A percentile compares a stretch with the other conserved stretches of the same genome.
Conservation (phyloP, 2,888 invertebrate species). For the Trisateles emortualis region DNA sequence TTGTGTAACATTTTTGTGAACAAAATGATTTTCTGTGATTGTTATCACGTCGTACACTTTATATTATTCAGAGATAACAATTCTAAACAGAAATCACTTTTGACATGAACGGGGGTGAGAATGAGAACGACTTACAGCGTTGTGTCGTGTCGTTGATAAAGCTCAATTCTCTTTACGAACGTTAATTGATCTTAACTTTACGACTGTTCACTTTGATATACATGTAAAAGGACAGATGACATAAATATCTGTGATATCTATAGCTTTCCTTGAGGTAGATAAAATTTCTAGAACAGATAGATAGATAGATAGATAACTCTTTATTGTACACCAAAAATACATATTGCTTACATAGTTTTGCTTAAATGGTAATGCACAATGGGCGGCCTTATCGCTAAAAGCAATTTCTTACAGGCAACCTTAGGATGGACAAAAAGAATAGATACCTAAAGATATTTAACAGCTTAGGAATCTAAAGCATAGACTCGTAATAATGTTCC, state of each 20-base stretch:
- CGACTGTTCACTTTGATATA: conserved; percentile 9
- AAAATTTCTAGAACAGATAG: conserved; percentile 25
- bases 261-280: conserved; percentile 10
- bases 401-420: too few relatives aligned
- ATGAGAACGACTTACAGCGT: neutral
- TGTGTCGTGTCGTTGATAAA: conserved; percentile 21
- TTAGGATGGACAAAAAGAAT: too few relatives aligned
- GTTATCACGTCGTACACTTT: conserved; percentile 31
- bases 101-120: conserved; percentile 32
- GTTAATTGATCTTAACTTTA: conserved; percentile 21
- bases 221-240: conserved; percentile 14
- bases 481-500: conserved; percentile 56
- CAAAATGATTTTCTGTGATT: conserved; percentile 24
- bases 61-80: conserved; percentile 26
- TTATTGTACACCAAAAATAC: too few relatives aligned
- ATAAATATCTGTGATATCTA: conserved; percentile 26
- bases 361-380: too few relatives aligned
- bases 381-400: too few relatives aligned
- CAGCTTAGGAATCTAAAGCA: conserved; percentile 30
- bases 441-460: too few relatives aligned
- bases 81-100: conserved; percentile 31
- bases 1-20: conserved; percentile 19
- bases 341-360: too few relatives aligned
- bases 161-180: conserved; percentile 8
- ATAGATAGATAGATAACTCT: too few relatives aligned